Evolutionary conservation across 1,140 invertebrate species (phyloP), one percentile per base, ranked within the genome.

Genomic region (Pseudomyrmex dendroicus): DNA sequence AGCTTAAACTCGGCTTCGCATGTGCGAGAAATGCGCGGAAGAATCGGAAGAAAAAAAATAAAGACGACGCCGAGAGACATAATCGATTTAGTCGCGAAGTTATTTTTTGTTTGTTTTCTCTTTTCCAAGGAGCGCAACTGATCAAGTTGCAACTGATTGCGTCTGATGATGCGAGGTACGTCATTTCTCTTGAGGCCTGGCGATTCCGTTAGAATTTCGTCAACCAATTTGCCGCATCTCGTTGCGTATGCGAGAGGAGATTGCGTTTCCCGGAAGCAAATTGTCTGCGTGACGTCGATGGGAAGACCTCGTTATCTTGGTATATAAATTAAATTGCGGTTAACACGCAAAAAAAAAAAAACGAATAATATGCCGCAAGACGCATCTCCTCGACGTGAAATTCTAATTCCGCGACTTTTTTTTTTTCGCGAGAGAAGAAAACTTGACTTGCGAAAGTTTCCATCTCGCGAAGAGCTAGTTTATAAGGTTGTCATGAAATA

Each of bases 151-250:
- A 76, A 63, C 12, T 76, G 9, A 17, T 25, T 35, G 46, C 8
- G n/a, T 52, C 46, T 35, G 9, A 5, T 8, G 52, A 1, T 35
- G 7, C n/a, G 10, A 50, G 8, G 56, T 12, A 46, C 35, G 4
- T 52, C 10, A 64, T 52, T 64, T n/a, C 10, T 2, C 15, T 62
- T 15, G 48, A 35, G 35, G 15, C 1, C 15, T 0, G n/a, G 5
- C 66, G 52, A 66, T 17, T 2, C 2, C 9, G 13, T 25, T 22
- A 12, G n/a, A 76, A 76, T 76, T 64, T 46, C 35, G 2, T 77
- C 17, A 12, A 2, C 0, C 17, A 46, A n/a, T 68, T 56, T 66
- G 7, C 17, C 35, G 52, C 22, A 22, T 67, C 17, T 54, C 25
- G 48, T 44, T 76, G 15, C 22, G 8, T 54, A 54, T 56, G 17